A percentile compares a stretch with the other conserved stretches of the same genome.
Conservation (phyloP, 2,113 vertebrate species). For the Pseudorhombus dupliciocellatus region DNA sequence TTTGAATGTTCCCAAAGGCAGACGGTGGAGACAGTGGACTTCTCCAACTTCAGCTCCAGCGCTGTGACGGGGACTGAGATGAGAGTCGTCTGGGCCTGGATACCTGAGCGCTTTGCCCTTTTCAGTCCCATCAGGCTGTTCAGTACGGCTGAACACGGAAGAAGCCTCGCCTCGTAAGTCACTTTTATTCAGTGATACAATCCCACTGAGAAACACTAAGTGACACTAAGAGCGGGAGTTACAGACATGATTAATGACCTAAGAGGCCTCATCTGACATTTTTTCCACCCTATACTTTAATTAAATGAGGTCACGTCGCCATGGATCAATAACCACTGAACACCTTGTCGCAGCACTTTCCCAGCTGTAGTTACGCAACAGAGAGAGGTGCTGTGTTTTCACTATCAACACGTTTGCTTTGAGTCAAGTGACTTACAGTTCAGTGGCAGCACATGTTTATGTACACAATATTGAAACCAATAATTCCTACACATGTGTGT, state of each 20-base stretch:
- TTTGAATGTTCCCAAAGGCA: conserved; percentile 70
- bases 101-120: conserved; percentile 88
- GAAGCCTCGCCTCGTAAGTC: conserved; percentile 84
- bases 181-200: not conserved
- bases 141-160: conserved; percentile 79
- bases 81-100: conserved; percentile 90
- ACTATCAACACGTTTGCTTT: conserved; percentile 65
- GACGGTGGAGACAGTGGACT: conserved; percentile 81
- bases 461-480: not conserved
- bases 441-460: not conserved
- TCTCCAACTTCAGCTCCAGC: conserved; percentile 81
- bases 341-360: not conserved
- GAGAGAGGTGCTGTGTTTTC: conserved; percentile 41
- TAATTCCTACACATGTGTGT: not conserved
- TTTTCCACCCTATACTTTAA: not conserved
- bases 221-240: not conserved
- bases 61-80: conserved; percentile 85
- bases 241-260: not conserved
- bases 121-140: conserved; percentile 84
- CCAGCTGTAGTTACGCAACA: conserved; percentile 28
- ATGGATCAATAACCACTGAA: conserved; percentile 10
- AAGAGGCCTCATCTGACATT: not conserved
- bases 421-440: conserved; percentile 15
- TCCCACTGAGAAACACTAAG: not conserved
- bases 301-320: not conserved